Percentiles rank a stretch among this genome's conserved stretches.
Evolutionary conservation across 2,797 vertebrate genomes (phyloP).

Genomic region (Enteromius viviparus): DNA sequence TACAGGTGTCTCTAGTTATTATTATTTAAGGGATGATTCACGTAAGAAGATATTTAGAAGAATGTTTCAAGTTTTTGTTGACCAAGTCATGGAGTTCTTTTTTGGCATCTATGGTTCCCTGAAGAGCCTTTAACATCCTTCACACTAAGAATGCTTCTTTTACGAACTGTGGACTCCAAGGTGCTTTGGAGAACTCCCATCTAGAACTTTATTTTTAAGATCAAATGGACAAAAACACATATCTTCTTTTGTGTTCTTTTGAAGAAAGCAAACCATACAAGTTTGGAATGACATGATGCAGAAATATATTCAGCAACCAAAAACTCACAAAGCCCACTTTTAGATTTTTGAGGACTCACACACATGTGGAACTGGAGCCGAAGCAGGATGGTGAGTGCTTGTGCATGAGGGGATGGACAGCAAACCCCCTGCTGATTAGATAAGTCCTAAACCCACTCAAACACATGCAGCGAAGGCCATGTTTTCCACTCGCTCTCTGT

Average conservation of each 20-base stretch:
- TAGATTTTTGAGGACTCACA: slow-evolving; percentile 22
- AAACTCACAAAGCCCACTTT: slow-evolving; percentile 2
- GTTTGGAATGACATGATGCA: not conserved
- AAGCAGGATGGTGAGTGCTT: slow-evolving; percentile 36
- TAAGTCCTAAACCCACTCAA: slow-evolving; percentile 67
- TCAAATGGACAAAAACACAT: not conserved
- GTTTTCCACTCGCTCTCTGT: slow-evolving; percentile 72
- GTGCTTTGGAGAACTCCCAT: not conserved
- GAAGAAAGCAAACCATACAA: not conserved
- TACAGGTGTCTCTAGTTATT: slow-evolving; percentile 18
- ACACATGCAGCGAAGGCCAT: slow-evolving; percentile 62
- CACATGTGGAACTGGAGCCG: slow-evolving; percentile 4
- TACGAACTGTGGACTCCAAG: not conserved
- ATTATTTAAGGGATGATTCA: not conserved
- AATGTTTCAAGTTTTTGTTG: not conserved
- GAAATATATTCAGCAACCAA: slow-evolving; percentile 21
- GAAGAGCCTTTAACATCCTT: not conserved
- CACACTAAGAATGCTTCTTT: not conserved
- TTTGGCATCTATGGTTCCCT: not conserved
- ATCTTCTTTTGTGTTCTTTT: not conserved
- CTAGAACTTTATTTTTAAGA: not conserved
- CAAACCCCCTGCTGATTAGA: slow-evolving; percentile 77
- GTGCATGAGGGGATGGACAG: slow-evolving; percentile 63
- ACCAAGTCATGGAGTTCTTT: not conserved
- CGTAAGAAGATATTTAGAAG: not conserved